Base-by-base conservation (phyloP, 2,797 vertebrate species). In the Macroramphosus scolopax region DNA sequence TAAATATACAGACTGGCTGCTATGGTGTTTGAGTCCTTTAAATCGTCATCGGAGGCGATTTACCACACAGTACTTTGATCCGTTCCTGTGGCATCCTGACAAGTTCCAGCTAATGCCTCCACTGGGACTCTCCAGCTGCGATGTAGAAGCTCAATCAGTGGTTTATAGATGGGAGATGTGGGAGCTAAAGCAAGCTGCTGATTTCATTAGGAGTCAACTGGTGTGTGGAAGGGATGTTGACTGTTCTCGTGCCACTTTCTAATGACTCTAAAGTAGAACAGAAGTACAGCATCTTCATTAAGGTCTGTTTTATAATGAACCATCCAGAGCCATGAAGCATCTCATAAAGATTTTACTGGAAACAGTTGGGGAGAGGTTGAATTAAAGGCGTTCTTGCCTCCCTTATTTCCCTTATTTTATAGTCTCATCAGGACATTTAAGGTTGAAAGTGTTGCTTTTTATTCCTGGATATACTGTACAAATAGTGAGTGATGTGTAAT, bases 151-250 rank as follows among this genome's bases (percentile, higher is more conserved):
- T 59, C 1, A 6, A 50, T 61, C 53, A 33, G 25, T 58, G 42
- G 22, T 68, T 77, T 72, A 53, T 68, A 46, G 58, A 50, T 47
- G 41, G 31, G 47, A 68, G 33, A 63, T 6, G 22, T 44, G 38
- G 30, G 33, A 49, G 46, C 42, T 52, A 40, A 46, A 56, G 48
- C 24, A 42, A 44, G 43, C 65, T 22, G 36, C 53, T 63, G 60
- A 33, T 71, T 75, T 77, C 74, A 77, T 76, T 77, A 72, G 17
- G 42, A 63, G 29, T 33, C n/a, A 48, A 55, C 51, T 43, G n/a
- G 6, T 3, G 9, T 49, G 44, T 50, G 16, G 42, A 32, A 35
- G 42, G 25, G 26, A 17, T 39, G 35, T 40, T 36, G 29, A 37
- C 62, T 31, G 29, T 17, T 34, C 15, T 16, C 8, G 37, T 15